These are phyloP conservation scores for Watsonalla binaria DNA, from an alignment of 2,888 invertebrate species.

Conservation along the genomic window DNA sequence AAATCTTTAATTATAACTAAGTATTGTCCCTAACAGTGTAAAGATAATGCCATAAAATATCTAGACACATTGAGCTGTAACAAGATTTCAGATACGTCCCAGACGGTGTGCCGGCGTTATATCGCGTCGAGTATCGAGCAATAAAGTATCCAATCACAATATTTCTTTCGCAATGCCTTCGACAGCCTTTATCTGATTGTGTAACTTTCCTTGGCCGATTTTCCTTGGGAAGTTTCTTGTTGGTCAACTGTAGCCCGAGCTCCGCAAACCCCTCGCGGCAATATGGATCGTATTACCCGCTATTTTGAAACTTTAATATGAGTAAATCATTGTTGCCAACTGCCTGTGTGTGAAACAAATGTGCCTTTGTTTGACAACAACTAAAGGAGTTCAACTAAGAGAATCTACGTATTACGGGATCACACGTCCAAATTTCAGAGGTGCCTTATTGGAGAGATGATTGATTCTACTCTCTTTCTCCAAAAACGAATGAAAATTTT, in stretches of 20 bases:
- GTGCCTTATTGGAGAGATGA: too few species aligned
- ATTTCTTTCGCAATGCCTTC: conserved; percentile 9
- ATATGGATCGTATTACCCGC: conserved; percentile 1
- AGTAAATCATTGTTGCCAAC: neutral
- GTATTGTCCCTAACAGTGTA: too few species aligned
- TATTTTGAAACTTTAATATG: neutral
- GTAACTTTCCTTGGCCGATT: conserved; percentile 6
- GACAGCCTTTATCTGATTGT: conserved; percentile 14
- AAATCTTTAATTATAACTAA: too few species aligned
- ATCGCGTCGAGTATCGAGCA: neutral
- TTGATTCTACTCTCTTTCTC: too few species aligned
- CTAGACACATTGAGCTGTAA: neutral
- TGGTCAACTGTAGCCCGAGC: neutral
- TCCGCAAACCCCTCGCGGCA: conserved; percentile 1
- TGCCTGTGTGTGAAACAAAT: too few species aligned
- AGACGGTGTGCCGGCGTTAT: neutral
- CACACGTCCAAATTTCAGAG: too few species aligned
- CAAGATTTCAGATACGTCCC: neutral
- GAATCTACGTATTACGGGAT: too few species aligned
- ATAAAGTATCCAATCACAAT: conserved; percentile 6
- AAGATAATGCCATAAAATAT: too few species aligned
- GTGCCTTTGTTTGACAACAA: too few species aligned
- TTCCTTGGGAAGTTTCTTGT: conserved; percentile 2
- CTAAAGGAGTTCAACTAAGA: too few species aligned
- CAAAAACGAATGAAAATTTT: too few species aligned